Evolutionary conservation across 2,113 vertebrate genomes (phyloP).

Genomic region (Colius striatus): DNA sequence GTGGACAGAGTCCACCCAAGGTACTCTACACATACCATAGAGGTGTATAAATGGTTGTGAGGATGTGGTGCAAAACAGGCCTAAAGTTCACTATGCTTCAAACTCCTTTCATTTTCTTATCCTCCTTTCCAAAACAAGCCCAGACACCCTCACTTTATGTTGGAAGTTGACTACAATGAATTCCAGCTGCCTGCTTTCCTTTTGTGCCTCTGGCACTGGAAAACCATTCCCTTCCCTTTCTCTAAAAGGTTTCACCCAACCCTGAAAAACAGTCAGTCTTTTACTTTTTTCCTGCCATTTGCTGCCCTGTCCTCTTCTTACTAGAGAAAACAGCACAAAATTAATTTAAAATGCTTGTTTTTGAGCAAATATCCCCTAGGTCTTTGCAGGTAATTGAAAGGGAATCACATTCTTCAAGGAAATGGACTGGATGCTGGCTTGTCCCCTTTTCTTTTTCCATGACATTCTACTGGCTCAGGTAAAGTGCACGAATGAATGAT

Average conservation of each 20-base stretch:
- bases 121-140: not conserved
- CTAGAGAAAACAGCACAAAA: not conserved
- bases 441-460: not conserved
- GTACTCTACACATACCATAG: not conserved
- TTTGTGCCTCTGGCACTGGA: not conserved
- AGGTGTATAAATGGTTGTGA: not conserved
- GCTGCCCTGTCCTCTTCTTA: not conserved
- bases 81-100: not conserved
- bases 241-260: not conserved
- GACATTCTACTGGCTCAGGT: not conserved
- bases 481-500: not conserved
- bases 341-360: not conserved
- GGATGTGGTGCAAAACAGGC: not conserved
- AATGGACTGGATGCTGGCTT: not conserved
- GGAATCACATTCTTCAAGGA: not conserved
- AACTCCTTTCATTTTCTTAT: not conserved
- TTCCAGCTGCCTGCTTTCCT: not conserved
- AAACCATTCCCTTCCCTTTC: not conserved
- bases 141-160: not conserved
- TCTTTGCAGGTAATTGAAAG: not conserved
- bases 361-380: not conserved
- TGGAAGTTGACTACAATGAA: not conserved
- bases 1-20: not conserved
- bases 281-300: not conserved
- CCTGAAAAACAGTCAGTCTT: not conserved